Evolutionary conservation across 1,140 invertebrate genomes (phyloP).

Genomic region (Pseudachorutes palmiensis): DNA sequence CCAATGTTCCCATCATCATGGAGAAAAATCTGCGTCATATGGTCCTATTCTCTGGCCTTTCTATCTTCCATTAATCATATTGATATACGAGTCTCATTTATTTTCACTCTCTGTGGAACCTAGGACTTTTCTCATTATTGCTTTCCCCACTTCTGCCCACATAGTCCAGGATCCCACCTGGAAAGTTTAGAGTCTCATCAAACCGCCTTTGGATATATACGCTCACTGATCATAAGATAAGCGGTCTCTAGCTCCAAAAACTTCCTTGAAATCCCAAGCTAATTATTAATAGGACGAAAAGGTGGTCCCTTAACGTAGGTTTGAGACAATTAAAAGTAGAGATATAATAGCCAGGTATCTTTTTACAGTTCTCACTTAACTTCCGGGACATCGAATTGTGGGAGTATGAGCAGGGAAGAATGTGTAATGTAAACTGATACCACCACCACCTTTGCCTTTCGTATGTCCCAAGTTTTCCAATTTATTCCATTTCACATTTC

Average conservation of each 20-base stretch:
- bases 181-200: not conserved
- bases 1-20: conserved; percentile 6
- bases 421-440: not conserved
- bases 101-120: not conserved
- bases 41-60: conserved; percentile 26
- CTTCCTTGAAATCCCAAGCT: too few species aligned
- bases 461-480: conserved; percentile 1
- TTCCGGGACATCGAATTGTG: too few species aligned
- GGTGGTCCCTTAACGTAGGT: too few species aligned
- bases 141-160: not conserved
- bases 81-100: conserved; percentile 34
- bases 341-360: too few species aligned
- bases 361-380: too few species aligned
- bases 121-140: conserved; percentile 11
- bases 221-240: too few species aligned
- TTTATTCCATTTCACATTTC: not conserved
- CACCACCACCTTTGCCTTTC: not conserved
- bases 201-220: too few species aligned
- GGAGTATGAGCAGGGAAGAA: not conserved
- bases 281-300: too few species aligned
- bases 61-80: conserved; percentile 36
- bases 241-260: too few species aligned
- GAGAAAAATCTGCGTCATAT: conserved; percentile 27
- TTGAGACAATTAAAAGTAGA: too few species aligned
- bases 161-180: not conserved